Conservation (phyloP, 2,113 vertebrate species). For the Plecotus auritus region DNA sequence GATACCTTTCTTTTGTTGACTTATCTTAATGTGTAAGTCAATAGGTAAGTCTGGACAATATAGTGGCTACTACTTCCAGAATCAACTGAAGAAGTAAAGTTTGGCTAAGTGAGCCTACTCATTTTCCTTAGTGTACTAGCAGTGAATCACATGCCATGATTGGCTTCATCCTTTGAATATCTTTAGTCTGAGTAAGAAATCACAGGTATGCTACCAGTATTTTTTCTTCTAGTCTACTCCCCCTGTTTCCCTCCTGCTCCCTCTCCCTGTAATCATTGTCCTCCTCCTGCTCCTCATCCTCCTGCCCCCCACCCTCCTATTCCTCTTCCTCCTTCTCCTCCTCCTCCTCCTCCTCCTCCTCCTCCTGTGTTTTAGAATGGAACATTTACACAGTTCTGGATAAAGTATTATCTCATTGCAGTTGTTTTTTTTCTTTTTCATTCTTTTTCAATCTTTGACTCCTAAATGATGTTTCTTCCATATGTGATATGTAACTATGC, state of each 20-base stretch:
- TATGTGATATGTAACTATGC: background rate
- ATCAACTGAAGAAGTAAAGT: background rate
- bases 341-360: background rate
- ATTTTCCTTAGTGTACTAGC: background rate
- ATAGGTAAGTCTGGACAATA: background rate
- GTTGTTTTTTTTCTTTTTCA: background rate
- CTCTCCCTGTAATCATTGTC: background rate
- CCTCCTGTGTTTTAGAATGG: background rate
- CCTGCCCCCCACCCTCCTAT: background rate
- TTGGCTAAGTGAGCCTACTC: background rate
- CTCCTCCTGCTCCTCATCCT: no score
- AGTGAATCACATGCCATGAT: background rate
- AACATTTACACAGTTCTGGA: background rate
- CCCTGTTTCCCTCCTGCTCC: background rate
- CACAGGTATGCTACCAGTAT: conserved; percentile 10
- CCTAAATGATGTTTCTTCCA: background rate
- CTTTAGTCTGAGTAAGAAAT: conserved; percentile 57
- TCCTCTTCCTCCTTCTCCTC: background rate
- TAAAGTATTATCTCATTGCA: background rate
- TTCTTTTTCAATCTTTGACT: background rate
- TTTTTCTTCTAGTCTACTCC: conserved; percentile 40
- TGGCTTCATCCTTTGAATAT: conserved; percentile 3
- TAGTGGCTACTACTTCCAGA: background rate
- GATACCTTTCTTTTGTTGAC: background rate
- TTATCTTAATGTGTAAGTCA: background rate